Conservation (phyloP, 2,888 invertebrate genomes). For the Drepana falcataria region DNA sequence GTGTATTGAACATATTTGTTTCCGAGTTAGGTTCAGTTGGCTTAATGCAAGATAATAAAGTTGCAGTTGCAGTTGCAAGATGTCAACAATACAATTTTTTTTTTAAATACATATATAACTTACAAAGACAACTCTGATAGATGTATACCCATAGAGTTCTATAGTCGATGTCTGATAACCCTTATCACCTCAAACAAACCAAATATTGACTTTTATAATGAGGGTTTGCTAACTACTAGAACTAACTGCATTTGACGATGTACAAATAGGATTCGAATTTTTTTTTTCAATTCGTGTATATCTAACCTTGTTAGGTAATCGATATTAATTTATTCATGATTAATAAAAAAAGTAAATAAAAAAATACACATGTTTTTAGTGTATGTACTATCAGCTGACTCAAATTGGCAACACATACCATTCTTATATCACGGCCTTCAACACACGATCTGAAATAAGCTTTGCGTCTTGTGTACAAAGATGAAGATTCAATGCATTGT, state of each 20-base stretch:
- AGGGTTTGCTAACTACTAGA: constrained; percentile 18
- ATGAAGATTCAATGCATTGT: constrained; percentile 8
- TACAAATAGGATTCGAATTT: neutral
- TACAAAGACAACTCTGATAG: neutral
- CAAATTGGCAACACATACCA: constrained; percentile 13
- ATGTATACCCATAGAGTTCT: neutral
- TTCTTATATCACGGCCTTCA: neutral
- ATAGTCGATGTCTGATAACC: neutral
- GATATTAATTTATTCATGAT: no score
- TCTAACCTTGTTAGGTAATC: no score
- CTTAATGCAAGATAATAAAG: no score
- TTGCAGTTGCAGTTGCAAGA: no score
- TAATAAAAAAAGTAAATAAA: no score
- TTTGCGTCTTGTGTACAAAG: constrained; percentile 10
- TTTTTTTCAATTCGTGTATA: no score
- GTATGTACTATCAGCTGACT: constrained; percentile 6
- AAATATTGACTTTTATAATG: constrained; percentile 29
- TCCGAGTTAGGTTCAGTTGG: no score
- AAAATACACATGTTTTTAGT: neutral
- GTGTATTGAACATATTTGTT: no score
- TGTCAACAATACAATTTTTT: no score
- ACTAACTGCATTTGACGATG: neutral
- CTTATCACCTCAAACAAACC: constrained; percentile 13
- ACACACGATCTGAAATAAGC: constrained; percentile 5
- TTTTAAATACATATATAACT: no score